Conservation (phyloP, 2,797 vertebrate species). For the Morus bassanus region DNA sequence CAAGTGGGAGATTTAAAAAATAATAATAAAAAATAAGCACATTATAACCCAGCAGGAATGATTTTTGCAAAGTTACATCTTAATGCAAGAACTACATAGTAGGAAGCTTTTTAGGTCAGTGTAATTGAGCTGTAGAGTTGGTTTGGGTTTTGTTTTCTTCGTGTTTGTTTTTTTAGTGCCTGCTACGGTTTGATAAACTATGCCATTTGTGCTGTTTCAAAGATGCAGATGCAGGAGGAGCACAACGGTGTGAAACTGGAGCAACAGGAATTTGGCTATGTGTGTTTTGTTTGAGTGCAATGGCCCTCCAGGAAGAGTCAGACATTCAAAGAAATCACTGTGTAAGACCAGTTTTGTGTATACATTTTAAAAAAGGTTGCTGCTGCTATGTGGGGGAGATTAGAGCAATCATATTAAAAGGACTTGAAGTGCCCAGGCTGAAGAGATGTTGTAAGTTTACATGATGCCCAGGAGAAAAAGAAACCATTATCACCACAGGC, state of each 20-base stretch:
- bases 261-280: neutral
- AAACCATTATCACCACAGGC: neutral
- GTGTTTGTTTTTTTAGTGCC: conserved; percentile 38
- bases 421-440: neutral
- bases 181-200: conserved; percentile 56
- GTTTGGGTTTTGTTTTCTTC: neutral
- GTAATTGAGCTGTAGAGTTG: conserved; percentile 57
- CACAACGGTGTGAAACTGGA: neutral
- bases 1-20: conserved; percentile 60
- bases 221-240: neutral
- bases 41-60: conserved; percentile 75
- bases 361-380: neutral
- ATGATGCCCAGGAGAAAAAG: neutral
- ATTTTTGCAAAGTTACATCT: conserved; percentile 68
- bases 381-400: neutral
- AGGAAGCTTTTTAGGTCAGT: conserved; percentile 70
- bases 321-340: neutral
- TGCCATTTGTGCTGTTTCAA: conserved; percentile 22
- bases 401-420: neutral
- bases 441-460: neutral
- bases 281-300: neutral
- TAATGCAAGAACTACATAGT: conserved; percentile 69
- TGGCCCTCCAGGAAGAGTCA: neutral
- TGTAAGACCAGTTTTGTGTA: neutral
- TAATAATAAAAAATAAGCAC: conserved; percentile 62